These are phyloP conservation scores for Hypotaenidia philippensis DNA, from an alignment of 2,797 vertebrate genomes.

Conservation along the genomic window DNA sequence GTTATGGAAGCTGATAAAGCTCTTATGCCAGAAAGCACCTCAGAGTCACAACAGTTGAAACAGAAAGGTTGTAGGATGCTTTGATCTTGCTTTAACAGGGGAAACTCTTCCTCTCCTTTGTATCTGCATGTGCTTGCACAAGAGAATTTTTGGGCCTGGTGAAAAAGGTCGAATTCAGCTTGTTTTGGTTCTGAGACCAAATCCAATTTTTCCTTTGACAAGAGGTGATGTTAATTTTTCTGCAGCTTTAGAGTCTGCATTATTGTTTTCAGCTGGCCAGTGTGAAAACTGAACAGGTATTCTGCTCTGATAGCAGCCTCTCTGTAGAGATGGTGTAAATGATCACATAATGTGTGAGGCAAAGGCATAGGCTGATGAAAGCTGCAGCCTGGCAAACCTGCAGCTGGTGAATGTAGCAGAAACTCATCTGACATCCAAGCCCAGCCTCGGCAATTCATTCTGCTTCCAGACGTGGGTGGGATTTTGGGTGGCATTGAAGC, in stretches of 20 bases:
- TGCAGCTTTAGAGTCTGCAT: neutral
- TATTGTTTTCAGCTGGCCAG: neutral
- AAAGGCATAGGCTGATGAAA: neutral
- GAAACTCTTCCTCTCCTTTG: neutral
- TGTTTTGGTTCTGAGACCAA: neutral
- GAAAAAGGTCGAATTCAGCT: neutral
- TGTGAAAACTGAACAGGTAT: neutral
- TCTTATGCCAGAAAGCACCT: neutral
- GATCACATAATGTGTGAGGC: fast-evolving
- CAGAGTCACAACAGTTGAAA: neutral
- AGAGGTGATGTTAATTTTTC: neutral
- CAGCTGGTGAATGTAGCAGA: neutral
- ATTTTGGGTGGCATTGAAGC: neutral
- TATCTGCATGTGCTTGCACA: neutral
- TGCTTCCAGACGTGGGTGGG: neutral
- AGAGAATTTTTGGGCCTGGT: neutral
- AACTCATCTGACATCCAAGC: neutral
- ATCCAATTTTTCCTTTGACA: neutral
- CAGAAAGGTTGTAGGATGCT: neutral
- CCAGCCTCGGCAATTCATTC: neutral
- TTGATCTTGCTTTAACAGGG: neutral
- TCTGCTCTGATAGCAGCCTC: neutral
- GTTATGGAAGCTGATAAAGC: neutral
- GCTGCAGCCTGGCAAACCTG: neutral
- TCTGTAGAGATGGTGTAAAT: neutral